Conservation (phyloP, 1,140 invertebrate species). For the Atta cephalotes region DNA sequence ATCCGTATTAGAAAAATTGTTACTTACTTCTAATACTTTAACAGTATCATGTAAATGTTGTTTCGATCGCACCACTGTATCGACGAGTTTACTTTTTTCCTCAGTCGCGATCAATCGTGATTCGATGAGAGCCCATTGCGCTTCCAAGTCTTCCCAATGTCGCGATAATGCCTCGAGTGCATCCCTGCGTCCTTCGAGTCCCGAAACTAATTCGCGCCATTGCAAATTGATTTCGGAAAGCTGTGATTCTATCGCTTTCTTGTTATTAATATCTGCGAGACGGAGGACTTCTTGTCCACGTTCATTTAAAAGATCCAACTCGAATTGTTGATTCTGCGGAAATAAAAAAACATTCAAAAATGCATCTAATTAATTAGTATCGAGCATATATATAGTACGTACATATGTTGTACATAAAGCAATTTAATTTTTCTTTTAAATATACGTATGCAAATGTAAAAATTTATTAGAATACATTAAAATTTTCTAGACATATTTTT, state of each 20-base stretch:
- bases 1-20: background rate
- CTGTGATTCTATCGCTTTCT: constrained; percentile 88
- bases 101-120: constrained; percentile 88
- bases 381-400: background rate
- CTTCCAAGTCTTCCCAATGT: constrained; percentile 93
- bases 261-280: constrained; percentile 89
- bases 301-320: constrained; percentile 89
- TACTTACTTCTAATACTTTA: constrained; percentile 90
- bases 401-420: background rate
- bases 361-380: background rate
- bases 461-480: too few relatives aligned
- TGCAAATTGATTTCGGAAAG: constrained; percentile 89
- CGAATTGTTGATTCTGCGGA: constrained; percentile 88
- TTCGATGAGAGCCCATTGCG: constrained; percentile 89
- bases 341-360: background rate
- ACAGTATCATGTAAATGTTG: constrained; percentile 90
- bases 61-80: constrained; percentile 90
- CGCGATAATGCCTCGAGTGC: constrained; percentile 89
- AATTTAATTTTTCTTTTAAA: constrained; percentile 5
- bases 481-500: too few relatives aligned
- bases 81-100: constrained; percentile 91
- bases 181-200: constrained; percentile 89
- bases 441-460: background rate
- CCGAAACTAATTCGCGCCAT: constrained; percentile 91
- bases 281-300: constrained; percentile 88